These are phyloP conservation scores for Ardeotis arabs DNA, from an alignment of 2,113 vertebrate genomes.

Conservation along the genomic window DNA sequence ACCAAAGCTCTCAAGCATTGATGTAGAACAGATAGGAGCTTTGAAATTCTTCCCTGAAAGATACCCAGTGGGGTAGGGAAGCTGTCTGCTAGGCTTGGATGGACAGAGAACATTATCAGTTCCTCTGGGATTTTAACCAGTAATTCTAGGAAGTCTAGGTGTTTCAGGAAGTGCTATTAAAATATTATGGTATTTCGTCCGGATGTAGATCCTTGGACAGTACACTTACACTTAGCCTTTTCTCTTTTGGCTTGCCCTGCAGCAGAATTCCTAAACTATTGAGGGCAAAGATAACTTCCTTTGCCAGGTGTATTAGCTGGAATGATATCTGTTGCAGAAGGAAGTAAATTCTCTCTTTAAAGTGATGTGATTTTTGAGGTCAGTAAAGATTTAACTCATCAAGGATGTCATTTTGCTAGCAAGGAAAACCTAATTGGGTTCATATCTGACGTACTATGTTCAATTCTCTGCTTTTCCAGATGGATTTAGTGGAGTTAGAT, in stretches of 20 bases:
- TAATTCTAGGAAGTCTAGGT: constrained; percentile 42
- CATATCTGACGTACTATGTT: not conserved
- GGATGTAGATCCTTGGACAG: constrained; percentile 3
- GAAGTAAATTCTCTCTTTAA: not conserved
- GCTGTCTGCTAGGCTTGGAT: not conserved
- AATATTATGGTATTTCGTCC: not conserved
- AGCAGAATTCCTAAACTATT: not conserved
- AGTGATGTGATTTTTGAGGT: not conserved
- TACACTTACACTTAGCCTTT: not conserved
- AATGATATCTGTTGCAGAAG: not conserved
- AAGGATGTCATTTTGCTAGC: not conserved
- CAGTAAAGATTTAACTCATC: not conserved
- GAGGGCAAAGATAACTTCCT: not conserved
- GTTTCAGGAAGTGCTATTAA: constrained; percentile 40
- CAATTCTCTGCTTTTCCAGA: not conserved
- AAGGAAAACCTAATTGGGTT: not conserved
- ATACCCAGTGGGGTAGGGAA: not conserved
- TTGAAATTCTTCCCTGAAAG: not conserved
- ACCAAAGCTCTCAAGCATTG: not conserved
- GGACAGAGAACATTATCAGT: not conserved
- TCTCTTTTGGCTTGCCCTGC: not conserved
- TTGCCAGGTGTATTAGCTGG: not conserved
- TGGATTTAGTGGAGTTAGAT: not conserved
- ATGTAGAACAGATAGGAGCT: not conserved
- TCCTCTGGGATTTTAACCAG: not conserved